Base-by-base conservation (phyloP, 2,888 invertebrate genomes). In the Caenorhabditis sulstoni region DNA sequence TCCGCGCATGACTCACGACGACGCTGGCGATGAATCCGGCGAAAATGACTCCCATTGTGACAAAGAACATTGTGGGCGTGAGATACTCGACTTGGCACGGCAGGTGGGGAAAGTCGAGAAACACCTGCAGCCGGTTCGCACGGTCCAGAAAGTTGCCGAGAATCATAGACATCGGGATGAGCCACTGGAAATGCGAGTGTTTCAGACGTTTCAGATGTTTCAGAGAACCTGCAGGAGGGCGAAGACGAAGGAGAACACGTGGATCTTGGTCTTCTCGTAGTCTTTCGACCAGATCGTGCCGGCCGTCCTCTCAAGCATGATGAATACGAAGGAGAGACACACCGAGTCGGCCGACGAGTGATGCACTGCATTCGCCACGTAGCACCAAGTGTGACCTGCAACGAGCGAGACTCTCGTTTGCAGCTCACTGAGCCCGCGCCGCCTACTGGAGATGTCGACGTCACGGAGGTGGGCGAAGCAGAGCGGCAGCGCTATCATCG, bases 31-130 rank as follows among this genome's bases (percentile, higher is more conserved):
- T 45, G 22, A 64, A 76, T 20, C 76, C 76, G 20, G 68, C 49
- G 39, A 58, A 35, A 29, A 76, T 76, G 12, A 64, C 23, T 9
- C 22, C 41, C 16, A 76, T 76, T 0, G 68, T 76, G 4, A 64
- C 23, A 1, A 76, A 12, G 14, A 76, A 76, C 64, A 66, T 61
- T 4, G 35, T 71, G 1, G 71, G 71, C 7, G 77, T 78, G 16
- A 65, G 44, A 20, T 78, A 78, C 16, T 78, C 77, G 1, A 78
- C 55, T 45, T 78, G 77, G 37, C 77, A 78, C 8, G 77, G 77
- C 22, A 78, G 41, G 45, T 71, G 70, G 0, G 77, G 77, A 23
- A 62, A 78, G 35, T 64, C 57, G 14, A 58, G 58, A 22, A 76
- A 76, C 8, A 70, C 45, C 22, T 64, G 50, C 57, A 76, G 57